phyloP scores from a whole-genome alignment of 1,140 invertebrate genomes.

The Drosophila persimilis region DNA sequence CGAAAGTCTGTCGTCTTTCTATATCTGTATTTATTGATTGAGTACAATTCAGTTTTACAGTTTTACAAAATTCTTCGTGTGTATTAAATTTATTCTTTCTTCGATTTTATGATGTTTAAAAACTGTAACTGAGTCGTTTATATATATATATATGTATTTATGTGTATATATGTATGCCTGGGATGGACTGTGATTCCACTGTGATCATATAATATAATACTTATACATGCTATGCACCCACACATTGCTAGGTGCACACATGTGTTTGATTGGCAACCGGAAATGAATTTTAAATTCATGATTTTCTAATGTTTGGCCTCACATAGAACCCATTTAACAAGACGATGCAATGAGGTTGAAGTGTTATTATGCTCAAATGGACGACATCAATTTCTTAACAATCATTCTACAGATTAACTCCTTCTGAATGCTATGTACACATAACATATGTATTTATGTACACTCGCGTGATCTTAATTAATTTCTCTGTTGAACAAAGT shows the following conservation, averaged over 20 bases:
- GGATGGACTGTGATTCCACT: slow-evolving; percentile 53
- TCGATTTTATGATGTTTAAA: slow-evolving; percentile 19
- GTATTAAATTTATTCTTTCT: slow-evolving; percentile 9
- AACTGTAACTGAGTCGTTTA: slow-evolving; percentile 25
- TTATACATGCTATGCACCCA: slow-evolving; percentile 20
- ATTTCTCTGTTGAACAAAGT: slow-evolving; percentile 37
- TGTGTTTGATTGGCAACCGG: slow-evolving; percentile 54
- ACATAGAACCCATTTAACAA: slow-evolving; percentile 46
- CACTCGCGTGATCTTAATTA: slow-evolving; percentile 1
- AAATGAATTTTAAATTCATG: slow-evolving; percentile 59
- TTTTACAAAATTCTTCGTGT: slow-evolving; percentile 33
- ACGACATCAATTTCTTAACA: slow-evolving; percentile 50
- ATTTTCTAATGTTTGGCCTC: slow-evolving; percentile 49
- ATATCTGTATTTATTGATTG: slow-evolving; percentile 50
- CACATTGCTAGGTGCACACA: slow-evolving; percentile 28
- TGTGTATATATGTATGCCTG: slow-evolving; percentile 16
- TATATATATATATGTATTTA: background rate
- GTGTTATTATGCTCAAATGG: slow-evolving; percentile 43
- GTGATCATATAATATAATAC: slow-evolving; percentile 45
- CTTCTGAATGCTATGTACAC: slow-evolving; percentile 33
- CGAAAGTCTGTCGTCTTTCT: slow-evolving; percentile 5
- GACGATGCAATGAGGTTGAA: slow-evolving; percentile 46
- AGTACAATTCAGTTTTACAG: slow-evolving; percentile 44
- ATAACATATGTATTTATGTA: background rate
- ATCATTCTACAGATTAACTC: slow-evolving; percentile 9